These are phyloP conservation scores for Misgurnus anguillicaudatus DNA, from an alignment of 2,113 vertebrate genomes.

Conservation along the genomic window DNA sequence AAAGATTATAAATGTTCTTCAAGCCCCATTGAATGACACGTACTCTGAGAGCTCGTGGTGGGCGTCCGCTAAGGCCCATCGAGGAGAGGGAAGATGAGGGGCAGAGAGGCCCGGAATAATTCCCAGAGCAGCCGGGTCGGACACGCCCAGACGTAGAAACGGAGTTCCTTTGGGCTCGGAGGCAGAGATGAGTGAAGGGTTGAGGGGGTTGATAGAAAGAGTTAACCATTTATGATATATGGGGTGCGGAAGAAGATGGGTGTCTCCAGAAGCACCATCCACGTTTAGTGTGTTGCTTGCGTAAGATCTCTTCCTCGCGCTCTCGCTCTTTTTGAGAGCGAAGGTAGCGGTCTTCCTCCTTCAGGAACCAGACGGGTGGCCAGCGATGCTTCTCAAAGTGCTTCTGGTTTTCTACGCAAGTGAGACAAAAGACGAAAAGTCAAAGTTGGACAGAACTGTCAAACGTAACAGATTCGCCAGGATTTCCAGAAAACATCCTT, in stretches of 20 bases:
- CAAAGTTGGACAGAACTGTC: not conserved
- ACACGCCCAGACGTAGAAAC: conserved; percentile 57
- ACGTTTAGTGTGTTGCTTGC: conserved; percentile 83
- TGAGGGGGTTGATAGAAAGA: conserved; percentile 28
- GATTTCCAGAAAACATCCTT: conserved; percentile 22
- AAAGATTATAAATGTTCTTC: conserved; percentile 28
- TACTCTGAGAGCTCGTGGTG: conserved; percentile 63
- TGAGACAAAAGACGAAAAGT: not conserved
- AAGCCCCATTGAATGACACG: not conserved
- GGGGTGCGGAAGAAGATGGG: conserved; percentile 72
- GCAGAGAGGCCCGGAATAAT: conserved; percentile 2
- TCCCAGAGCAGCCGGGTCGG: conserved; percentile 40
- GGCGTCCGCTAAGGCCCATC: conserved; percentile 28
- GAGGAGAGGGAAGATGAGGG: conserved; percentile 16
- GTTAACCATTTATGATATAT: conserved; percentile 71
- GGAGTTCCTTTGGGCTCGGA: conserved; percentile 52
- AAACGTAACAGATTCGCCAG: not conserved
- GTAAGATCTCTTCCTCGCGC: conserved; percentile 82
- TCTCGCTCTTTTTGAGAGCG: conserved; percentile 84
- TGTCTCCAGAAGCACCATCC: conserved; percentile 90
- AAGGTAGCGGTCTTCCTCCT: conserved; percentile 87
- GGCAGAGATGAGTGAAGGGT: conserved; percentile 44
- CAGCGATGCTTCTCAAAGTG: conserved; percentile 88
- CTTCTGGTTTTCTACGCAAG: conserved; percentile 76
- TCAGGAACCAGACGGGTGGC: conserved; percentile 90